Percentiles rank a stretch among this genome's conserved stretches.
Evolutionary conservation across 2,888 invertebrate species (phyloP).

Genomic region (Dioctria linearis): DNA sequence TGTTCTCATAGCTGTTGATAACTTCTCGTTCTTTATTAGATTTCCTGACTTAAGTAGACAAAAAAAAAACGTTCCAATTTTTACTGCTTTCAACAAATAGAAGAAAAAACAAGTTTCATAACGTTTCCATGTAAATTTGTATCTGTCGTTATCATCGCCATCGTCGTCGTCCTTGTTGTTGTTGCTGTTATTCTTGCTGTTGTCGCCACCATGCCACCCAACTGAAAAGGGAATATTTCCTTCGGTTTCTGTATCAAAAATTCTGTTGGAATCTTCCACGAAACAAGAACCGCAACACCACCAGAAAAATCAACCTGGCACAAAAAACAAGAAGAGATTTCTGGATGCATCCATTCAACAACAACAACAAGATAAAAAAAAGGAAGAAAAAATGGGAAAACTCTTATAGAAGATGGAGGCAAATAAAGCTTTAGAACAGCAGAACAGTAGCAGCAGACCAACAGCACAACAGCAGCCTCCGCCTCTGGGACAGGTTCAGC

Average conservation of each 20-base stretch:
- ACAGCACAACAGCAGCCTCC: slow-evolving; percentile 8
- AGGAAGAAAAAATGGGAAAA: neutral
- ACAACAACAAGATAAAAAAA: neutral
- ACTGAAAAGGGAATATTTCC: slow-evolving; percentile 41
- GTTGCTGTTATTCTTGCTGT: no score
- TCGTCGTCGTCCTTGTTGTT: neutral
- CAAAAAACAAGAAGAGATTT: slow-evolving; percentile 37
- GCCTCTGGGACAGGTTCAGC: slow-evolving; percentile 18
- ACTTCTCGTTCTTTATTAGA: slow-evolving; percentile 42
- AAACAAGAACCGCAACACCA: slow-evolving; percentile 40
- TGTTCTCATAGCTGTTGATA: slow-evolving; percentile 36
- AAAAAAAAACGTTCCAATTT: slow-evolving; percentile 26
- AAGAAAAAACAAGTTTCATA: neutral
- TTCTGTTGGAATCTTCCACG: slow-evolving; percentile 1
- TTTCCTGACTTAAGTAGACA: slow-evolving; percentile 31
- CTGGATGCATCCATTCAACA: slow-evolving; percentile 26
- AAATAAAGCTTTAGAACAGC: slow-evolving; percentile 17
- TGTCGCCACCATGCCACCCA: neutral
- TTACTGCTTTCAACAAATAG: neutral
- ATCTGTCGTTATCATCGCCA: slow-evolving; percentile 22
- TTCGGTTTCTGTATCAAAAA: slow-evolving; percentile 35
- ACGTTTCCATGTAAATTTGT: slow-evolving; percentile 43
- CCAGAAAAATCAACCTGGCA: slow-evolving; percentile 3
- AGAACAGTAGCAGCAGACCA: no score
- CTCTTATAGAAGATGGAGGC: neutral